Conservation (phyloP, 2,113 vertebrate species). For the Castor canadensis region DNA sequence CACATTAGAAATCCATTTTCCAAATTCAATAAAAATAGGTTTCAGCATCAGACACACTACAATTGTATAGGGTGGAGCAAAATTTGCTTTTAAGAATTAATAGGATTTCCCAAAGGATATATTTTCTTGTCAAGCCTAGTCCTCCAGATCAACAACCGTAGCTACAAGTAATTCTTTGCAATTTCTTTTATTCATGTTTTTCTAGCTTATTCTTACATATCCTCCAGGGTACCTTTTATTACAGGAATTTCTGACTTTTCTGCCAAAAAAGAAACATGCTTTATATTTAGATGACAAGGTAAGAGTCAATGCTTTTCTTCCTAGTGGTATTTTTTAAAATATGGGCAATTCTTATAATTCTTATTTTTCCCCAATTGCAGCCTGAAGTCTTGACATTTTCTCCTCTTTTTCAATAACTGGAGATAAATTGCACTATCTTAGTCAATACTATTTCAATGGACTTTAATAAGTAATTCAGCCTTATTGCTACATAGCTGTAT, state of each 20-base stretch:
- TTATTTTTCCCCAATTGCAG: conserved; percentile 29
- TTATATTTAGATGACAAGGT: conserved; percentile 55
- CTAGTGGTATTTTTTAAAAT: conserved; percentile 51
- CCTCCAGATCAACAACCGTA: conserved; percentile 57
- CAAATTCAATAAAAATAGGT: conserved; percentile 55
- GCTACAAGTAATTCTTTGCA: conserved; percentile 56
- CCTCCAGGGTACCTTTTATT: conserved; percentile 62
- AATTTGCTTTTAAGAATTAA: conserved; percentile 76
- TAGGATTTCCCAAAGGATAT: conserved; percentile 66
- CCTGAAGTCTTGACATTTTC: conserved; percentile 1
- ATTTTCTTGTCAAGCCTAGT: conserved; percentile 74
- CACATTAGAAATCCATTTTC: conserved; percentile 4
- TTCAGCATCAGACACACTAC: background rate
- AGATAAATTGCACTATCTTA: conserved; percentile 34
- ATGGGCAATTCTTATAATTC: conserved; percentile 61
- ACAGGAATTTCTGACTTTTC: conserved; percentile 24
- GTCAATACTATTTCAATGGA: background rate
- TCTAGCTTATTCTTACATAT: conserved; percentile 58
- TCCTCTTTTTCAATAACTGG: conserved; percentile 50
- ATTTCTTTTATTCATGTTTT: conserved; percentile 68
- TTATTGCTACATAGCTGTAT: background rate
- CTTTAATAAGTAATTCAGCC: background rate
- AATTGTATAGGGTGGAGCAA: background rate
- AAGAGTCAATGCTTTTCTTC: conserved; percentile 21
- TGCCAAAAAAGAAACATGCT: conserved; percentile 39